These are phyloP conservation scores for Adrianichthys oophorus DNA, from an alignment of 2,797 vertebrate species.

Conservation along the genomic window DNA sequence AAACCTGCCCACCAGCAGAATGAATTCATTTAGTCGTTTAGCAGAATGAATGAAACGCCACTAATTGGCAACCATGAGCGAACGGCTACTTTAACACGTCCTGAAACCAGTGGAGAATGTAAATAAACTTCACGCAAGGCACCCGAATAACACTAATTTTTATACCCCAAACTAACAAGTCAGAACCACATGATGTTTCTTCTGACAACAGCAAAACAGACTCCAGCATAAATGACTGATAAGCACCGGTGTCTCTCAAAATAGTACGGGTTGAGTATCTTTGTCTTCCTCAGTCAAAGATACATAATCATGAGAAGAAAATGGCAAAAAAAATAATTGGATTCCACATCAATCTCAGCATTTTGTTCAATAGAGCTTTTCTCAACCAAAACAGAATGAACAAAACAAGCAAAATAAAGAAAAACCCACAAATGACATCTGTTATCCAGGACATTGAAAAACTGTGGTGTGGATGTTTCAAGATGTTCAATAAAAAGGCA, in stretches of 20 bases:
- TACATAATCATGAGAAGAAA: neutral
- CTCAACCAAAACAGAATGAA: neutral
- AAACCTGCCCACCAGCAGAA: neutral
- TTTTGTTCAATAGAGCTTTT: neutral
- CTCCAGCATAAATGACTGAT: neutral
- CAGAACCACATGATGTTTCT: neutral
- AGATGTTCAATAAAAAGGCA: too few relatives aligned
- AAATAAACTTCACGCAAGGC: neutral
- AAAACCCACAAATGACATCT: neutral
- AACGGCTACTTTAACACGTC: neutral
- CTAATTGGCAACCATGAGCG: too few relatives aligned
- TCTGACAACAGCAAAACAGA: neutral
- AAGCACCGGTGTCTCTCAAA: neutral
- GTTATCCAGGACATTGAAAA: too few relatives aligned
- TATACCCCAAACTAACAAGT: neutral
- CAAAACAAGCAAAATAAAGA: too few relatives aligned
- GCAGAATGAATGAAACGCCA: conserved; percentile 2
- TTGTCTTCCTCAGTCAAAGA: neutral
- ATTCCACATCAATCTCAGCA: neutral
- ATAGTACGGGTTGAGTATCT: neutral
- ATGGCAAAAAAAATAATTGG: neutral
- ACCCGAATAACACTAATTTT: neutral
- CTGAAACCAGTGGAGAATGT: neutral
- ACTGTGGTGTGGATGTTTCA: too few relatives aligned
- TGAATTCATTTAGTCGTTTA: neutral